Conservation (phyloP, 2,113 vertebrate species). For the Mus musculus region GRCm39 chr2:163117001-163117500, state of each 20-base stretch:
- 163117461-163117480: background rate
- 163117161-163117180: background rate
- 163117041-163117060: background rate
- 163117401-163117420: background rate
- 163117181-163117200: background rate
- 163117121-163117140: background rate
- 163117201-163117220: background rate
- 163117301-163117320: background rate
- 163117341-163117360: background rate
- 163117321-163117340: background rate
- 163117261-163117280: background rate
- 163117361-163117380: background rate
- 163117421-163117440: background rate
- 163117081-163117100: background rate
- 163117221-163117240: background rate
- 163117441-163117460: background rate
- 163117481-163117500: background rate
- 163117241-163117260: background rate
- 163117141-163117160: background rate
- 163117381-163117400: background rate
- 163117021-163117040: background rate
- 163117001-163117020: background rate
- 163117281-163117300: background rate
- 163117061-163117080: background rate
- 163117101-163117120: background rate